A percentile compares a stretch with the other conserved stretches of the same genome.
phyloP scores from a whole-genome alignment of 2,888 invertebrate species.

The Proisotoma minuta region DNA sequence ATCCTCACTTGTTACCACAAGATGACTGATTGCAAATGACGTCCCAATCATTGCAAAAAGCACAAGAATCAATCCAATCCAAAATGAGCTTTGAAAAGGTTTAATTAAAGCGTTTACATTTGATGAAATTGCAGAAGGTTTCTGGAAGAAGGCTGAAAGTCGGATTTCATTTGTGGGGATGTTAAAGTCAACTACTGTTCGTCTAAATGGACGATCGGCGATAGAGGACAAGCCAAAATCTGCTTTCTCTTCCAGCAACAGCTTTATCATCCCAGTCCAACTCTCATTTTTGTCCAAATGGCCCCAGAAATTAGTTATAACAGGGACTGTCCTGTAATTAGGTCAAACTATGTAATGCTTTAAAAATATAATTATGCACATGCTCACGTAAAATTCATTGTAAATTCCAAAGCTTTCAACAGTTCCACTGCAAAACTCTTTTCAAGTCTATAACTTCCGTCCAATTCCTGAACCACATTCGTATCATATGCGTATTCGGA shows the following conservation, averaged over 20 bases:
- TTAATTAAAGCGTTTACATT: slow-evolving; percentile 10
- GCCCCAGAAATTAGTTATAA: slow-evolving; percentile 31
- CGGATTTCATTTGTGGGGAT: slow-evolving; percentile 30
- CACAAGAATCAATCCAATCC: slow-evolving; percentile 17
- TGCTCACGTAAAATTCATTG: slow-evolving; percentile 29
- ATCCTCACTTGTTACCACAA: neutral
- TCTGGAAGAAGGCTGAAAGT: slow-evolving; percentile 26
- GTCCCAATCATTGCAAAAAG: neutral
- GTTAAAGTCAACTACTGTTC: slow-evolving; percentile 32
- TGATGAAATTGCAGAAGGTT: slow-evolving; percentile 5
- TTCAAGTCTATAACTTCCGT: slow-evolving; percentile 1
- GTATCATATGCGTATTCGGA: slow-evolving; percentile 26
- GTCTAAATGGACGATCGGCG: slow-evolving; percentile 27
- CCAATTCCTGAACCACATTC: neutral
- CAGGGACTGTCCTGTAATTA: slow-evolving; percentile 5
- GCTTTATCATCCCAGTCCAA: slow-evolving; percentile 36
- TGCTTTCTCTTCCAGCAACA: slow-evolving; percentile 19
- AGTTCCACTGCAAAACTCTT: slow-evolving; percentile 28
- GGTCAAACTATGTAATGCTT: neutral
- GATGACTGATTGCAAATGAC: neutral
- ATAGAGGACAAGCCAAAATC: slow-evolving; percentile 32
- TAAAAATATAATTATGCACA: neutral
- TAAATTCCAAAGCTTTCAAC: slow-evolving; percentile 17
- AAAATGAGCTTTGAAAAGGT: slow-evolving; percentile 26
- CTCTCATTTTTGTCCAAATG: slow-evolving; percentile 8